phyloP scores from a whole-genome alignment of 2,797 vertebrate genomes.

The Pagetopsis macropterus region DNA sequence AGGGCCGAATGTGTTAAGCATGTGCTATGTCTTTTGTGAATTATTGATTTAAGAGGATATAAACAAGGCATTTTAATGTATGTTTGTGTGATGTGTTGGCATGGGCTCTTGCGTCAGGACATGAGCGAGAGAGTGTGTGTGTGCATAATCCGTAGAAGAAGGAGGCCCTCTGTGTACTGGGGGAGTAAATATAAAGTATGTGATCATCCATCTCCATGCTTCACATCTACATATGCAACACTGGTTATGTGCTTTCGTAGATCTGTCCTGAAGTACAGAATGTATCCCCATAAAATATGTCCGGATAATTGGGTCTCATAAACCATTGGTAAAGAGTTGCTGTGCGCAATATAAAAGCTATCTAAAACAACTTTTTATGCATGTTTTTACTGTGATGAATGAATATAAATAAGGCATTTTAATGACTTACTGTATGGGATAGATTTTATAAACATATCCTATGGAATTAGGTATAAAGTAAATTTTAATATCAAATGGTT shows the following conservation, averaged over 20 bases:
- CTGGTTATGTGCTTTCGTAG: not conserved
- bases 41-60: conserved; percentile 20
- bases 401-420: not conserved
- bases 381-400: not conserved
- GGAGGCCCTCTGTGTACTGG: not conserved
- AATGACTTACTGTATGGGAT: too few species aligned
- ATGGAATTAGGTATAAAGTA: too few species aligned
- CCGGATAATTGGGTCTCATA: conserved; percentile 2
- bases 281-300: not conserved
- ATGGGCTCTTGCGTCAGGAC: too few species aligned
- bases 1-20: conserved; percentile 5
- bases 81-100: not conserved
- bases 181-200: not conserved
- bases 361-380: not conserved
- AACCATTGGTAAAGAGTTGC: not conserved
- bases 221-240: not conserved
- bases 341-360: not conserved
- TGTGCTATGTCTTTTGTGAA: not conserved
- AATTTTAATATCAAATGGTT: too few species aligned
- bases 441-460: too few species aligned
- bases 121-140: too few species aligned
- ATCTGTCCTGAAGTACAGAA: not conserved
- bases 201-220: not conserved
- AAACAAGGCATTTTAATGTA: conserved; percentile 13
- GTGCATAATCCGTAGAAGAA: too few species aligned